Evolutionary conservation across 2,888 invertebrate genomes (phyloP), one percentile per base, ranked within the genome.

Genomic region (Dascillus cervinus): DNA sequence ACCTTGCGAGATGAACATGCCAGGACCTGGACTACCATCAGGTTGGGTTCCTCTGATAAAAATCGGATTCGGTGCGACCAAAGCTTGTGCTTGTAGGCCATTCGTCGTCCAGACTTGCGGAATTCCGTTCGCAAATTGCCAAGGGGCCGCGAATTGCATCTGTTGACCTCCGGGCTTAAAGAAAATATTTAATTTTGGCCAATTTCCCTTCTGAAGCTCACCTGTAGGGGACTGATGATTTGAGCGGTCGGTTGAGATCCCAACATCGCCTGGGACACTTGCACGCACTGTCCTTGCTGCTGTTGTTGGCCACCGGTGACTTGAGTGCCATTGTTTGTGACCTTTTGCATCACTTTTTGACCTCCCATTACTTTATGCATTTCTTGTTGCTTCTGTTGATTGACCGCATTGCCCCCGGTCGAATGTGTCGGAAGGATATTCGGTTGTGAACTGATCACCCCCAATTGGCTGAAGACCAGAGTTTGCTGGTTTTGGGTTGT

Each of bases 1-100:
- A 45, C 80, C 82, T 45, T 78, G 79, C 50, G 83, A 84, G 49
- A 90, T 87, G 57, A 86, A 89, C 84, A 91, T 85, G 15, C 79
- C 75, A 2, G 72, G 66, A 9, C 78, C 74, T 1, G 71, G 67
- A 1, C 72, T 68, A 4, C 72, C 75, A 56, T 88, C 88, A 2
- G 80, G 77, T 55, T 86, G 88, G 1, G 82, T 73, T 11, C 86
- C 84, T 21, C 89, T 67, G 44, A 90, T 88, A 60, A 84, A 82
- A 51, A 89, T 87, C 4, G 82, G 84, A 66, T 86, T 87, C 9
- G 79, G 82, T 0, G 82, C 75, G 1, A 84, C 67, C 3, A 85
- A 63, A 1, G 82, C 71, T 17, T 77, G 73, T 1, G 82, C 79
- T 47, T 78, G 85, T 12, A 84, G 58, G 0, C 82, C 79, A 8